Base-by-base conservation (phyloP, 2,888 invertebrate species). In the Phortica magna region DNA sequence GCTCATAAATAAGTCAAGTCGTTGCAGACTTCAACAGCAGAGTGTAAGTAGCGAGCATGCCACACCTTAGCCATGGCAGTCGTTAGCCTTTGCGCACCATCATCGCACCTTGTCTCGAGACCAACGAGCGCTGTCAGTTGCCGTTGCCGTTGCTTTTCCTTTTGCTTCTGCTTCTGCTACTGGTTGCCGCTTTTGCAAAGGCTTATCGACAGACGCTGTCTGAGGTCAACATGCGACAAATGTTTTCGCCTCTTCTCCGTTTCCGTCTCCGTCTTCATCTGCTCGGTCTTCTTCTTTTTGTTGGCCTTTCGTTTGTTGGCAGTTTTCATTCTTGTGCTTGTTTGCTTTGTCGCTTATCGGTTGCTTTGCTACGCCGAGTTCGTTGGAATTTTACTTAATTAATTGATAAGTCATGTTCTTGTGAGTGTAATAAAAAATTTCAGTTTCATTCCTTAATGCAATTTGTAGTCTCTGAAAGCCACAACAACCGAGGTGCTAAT, bases 391-490 rank as follows among this genome's bases (percentile, higher is more conserved):
- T 71, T 76, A 77, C 76, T 81, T 87, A 85, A 86, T 88, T 86
- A 86, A 86, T 86, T 88, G 85, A 77, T 75, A 82, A 84, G 78
- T 82, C 85, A 74, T 85, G 80, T 81, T 77, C 79, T 79, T 42
- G 12, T 41, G 43, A 41, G 17, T 55, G 78, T 70, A 19, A 71
- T 71, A 71, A 71, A 71, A 71, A 48, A 71, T 71, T 71, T 71
- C 39, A 55, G 48, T 19, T 71, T 71, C 55, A 68, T 65, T 53
- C 65, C 61, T 57, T 72, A 75, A 83, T 83, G 84, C 59, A 59
- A 42, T 68, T 75, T 42, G 41, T 31, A 22, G 19, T n/a, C 19
- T 42, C 48, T 7, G 42, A 75, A 53, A 73, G 72, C 71, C 81
- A 77, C 76, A 80, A 59, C 77, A 59, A 79, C 77, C 80, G 81